These are phyloP conservation scores for Petaurus breviceps DNA, from an alignment of 2,113 vertebrate genomes.

Conservation along the genomic window DNA sequence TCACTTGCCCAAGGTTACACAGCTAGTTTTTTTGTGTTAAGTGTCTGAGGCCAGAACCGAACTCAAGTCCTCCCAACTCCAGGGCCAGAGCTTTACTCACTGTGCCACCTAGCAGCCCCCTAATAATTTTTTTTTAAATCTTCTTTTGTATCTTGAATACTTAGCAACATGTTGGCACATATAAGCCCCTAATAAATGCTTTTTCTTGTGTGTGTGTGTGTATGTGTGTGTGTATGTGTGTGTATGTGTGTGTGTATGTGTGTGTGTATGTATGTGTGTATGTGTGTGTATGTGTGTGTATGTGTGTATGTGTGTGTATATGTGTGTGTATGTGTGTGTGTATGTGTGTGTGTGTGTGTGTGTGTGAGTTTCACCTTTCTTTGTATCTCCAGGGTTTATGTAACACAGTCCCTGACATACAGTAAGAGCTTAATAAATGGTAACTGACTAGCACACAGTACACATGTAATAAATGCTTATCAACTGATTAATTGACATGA, in stretches of 20 bases:
- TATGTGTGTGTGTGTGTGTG: background rate
- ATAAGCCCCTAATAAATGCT: background rate
- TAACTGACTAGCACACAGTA: background rate
- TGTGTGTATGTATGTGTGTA: background rate
- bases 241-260: background rate
- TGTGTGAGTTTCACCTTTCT: background rate
- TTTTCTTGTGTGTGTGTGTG: background rate
- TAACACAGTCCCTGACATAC: background rate
- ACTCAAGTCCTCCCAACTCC: too few relatives aligned
- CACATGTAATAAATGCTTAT: background rate
- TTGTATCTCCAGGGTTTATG: background rate
- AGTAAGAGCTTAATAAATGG: background rate
- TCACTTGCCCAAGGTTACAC: too few relatives aligned
- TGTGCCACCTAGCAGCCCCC: too few relatives aligned
- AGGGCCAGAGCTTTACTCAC: too few relatives aligned
- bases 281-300: background rate
- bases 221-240: background rate
- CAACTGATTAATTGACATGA: background rate
- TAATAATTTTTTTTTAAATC: background rate
- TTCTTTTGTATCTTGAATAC: background rate
- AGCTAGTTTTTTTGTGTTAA: too few relatives aligned
- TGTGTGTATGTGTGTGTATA: background rate
- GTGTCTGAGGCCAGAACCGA: too few relatives aligned
- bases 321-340: background rate
- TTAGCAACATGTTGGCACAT: background rate